Evolutionary conservation across 2,888 invertebrate species (phyloP), one percentile per base, ranked within the genome.

Genomic region (Ditula angustiorana): DNA sequence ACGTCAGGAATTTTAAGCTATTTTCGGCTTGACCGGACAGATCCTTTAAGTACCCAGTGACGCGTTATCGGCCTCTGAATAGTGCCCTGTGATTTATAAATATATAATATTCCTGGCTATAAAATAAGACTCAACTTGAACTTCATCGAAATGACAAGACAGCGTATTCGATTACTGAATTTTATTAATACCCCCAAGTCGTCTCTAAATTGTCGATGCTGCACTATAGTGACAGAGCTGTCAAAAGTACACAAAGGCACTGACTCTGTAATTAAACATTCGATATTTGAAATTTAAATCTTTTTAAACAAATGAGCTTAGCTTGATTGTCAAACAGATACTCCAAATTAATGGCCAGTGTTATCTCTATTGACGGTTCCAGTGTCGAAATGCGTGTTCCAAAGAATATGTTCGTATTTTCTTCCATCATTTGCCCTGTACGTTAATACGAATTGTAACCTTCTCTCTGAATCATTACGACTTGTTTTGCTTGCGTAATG

Each of bases 1-100:
- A 82, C 74, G 77, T 79, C 72, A 72, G 77, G 77, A 80, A 79
- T 82, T 85, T 82, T 73, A 71, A 74, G 78, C 77, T 83, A 84
- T 86, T 84, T 83, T 83, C 78, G 69, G 74, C 75, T 79, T 82
- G 80, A 80, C 80, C 81, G 80, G 28, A 11, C 60, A 71, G 72
- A 73, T 63, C 77, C 77, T 78, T 80, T 74, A 77, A 75, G 75
- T 69, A 76, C 63, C 73, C 81, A 78, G 71, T 80, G 82, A 82
- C 72, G 75, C 76, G 77, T 64, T 73, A 70, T 74, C 37, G 5
- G 56, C 47, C 26, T 35, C 67, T 64, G 56, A 69, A 49, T 41
- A 49, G 28, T 46, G 46, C 16, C 13, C n/a, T 67, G 66, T 69
- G 69, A 72, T 74, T 74, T 71, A 71, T 65, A 67, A 69, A 67